A percentile compares a stretch with the other conserved stretches of the same genome.
Conservation (phyloP, 1,140 invertebrate genomes). For the Nasonia longicornis region DNA sequence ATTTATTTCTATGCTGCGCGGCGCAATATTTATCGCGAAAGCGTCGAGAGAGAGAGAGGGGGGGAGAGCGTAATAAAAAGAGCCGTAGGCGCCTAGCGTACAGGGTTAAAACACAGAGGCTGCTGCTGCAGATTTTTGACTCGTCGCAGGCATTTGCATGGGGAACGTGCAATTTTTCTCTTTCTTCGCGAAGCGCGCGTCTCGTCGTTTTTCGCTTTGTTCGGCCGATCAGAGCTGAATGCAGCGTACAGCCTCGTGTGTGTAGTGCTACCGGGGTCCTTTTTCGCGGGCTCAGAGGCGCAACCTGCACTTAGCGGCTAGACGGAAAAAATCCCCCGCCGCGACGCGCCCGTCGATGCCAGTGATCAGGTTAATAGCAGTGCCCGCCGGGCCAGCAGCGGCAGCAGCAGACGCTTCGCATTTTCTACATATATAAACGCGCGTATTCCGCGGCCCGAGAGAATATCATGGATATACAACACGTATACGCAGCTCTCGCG, state of each 20-base stretch:
- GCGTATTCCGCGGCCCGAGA: not conserved
- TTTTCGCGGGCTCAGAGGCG: not conserved
- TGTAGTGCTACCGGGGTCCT: too few species aligned
- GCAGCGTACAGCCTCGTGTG: too few species aligned
- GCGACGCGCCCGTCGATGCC: slow-evolving; percentile 57
- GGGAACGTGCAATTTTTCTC: slow-evolving; percentile 61
- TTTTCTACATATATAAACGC: not conserved
- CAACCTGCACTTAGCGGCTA: not conserved
- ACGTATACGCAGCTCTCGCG: not conserved
- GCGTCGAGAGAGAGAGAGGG: not conserved
- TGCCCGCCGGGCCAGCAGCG: slow-evolving; percentile 51
- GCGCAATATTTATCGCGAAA: not conserved
- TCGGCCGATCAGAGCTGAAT: not conserved
- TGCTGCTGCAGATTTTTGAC: slow-evolving; percentile 32
- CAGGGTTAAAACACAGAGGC: slow-evolving; percentile 37
- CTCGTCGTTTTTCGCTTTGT: slow-evolving; percentile 13
- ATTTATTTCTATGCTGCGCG: too few species aligned
- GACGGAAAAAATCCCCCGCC: slow-evolving; percentile 50
- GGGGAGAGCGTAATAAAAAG: slow-evolving; percentile 20
- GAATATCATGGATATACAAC: not conserved
- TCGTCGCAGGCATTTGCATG: slow-evolving; percentile 61
- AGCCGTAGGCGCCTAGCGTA: not conserved
- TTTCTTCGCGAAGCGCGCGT: slow-evolving; percentile 40
- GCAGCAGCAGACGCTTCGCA: not conserved
- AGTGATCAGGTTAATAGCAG: slow-evolving; percentile 64